These are phyloP conservation scores for Syritta pipiens DNA, from an alignment of 2,888 invertebrate genomes.

Conservation along the genomic window DNA sequence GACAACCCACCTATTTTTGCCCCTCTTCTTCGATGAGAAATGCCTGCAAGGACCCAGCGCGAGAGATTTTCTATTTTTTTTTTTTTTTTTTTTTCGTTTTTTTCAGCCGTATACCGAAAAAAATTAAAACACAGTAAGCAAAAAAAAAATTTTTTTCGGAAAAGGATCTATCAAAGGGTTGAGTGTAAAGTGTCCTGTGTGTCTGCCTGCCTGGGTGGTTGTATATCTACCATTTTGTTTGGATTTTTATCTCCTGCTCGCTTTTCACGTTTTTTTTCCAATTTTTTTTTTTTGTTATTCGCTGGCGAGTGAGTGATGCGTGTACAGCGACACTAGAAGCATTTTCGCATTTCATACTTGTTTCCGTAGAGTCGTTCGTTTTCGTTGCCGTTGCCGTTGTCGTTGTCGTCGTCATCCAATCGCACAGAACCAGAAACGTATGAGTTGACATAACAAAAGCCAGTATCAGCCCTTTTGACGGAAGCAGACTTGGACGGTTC, in stretches of 20 bases:
- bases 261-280: too few species aligned
- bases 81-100: too few species aligned
- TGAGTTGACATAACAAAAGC: constrained; percentile 69
- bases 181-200: constrained; percentile 52
- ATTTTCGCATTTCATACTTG: constrained; percentile 58
- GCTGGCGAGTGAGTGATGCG: constrained; percentile 63
- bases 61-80: constrained; percentile 41
- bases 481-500: constrained; percentile 58
- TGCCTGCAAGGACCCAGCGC: constrained; percentile 52
- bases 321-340: constrained; percentile 63
- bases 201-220: constrained; percentile 35
- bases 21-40: too few species aligned
- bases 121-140: constrained; percentile 26
- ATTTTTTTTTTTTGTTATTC: constrained; percentile 15
- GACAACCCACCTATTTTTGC: constrained; percentile 34
- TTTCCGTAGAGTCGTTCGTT: constrained; percentile 28
- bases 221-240: constrained; percentile 65
- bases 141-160: neutral
- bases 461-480: constrained; percentile 67
- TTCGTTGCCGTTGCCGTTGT: neutral
- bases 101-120: too few species aligned
- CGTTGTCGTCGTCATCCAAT: constrained; percentile 33
- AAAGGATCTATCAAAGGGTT: constrained; percentile 58
- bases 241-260: constrained; percentile 48
- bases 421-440: constrained; percentile 66